Evolutionary conservation across 2,888 invertebrate genomes (phyloP).

Genomic region (Lasioglossum villosulum): DNA sequence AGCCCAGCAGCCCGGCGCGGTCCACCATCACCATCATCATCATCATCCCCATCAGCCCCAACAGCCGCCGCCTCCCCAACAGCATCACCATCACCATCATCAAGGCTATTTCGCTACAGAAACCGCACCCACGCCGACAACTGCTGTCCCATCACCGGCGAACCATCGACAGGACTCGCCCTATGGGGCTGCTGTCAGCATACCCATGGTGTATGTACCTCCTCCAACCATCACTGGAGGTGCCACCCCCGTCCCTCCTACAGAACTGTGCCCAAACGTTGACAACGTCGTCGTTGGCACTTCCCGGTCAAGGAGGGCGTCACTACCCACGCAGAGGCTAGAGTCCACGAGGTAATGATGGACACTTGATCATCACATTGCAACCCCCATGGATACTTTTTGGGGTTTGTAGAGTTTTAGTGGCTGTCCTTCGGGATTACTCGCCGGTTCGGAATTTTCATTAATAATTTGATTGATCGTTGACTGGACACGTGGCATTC

Average conservation of each 20-base stretch:
- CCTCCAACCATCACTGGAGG: slow-evolving; percentile 73
- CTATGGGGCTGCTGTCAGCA: slow-evolving; percentile 70
- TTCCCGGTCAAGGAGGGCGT: slow-evolving; percentile 90
- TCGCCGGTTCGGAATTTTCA: neutral
- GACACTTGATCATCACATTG: neutral
- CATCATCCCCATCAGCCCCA: slow-evolving; percentile 75
- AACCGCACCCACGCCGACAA: slow-evolving; percentile 73
- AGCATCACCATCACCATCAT: slow-evolving; percentile 81
- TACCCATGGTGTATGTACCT: slow-evolving; percentile 80
- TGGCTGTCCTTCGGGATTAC: neutral
- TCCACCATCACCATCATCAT: slow-evolving; percentile 83
- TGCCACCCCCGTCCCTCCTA: slow-evolving; percentile 85
- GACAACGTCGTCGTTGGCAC: slow-evolving; percentile 85
- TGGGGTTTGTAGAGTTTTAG: neutral
- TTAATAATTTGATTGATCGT: neutral
- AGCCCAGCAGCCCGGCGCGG: slow-evolving; percentile 82
- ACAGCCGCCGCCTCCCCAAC: slow-evolving; percentile 79
- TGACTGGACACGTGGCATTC: neutral
- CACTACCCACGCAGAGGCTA: slow-evolving; percentile 91
- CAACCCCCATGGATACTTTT: neutral
- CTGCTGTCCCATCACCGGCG: slow-evolving; percentile 84
- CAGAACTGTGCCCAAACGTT: slow-evolving; percentile 88
- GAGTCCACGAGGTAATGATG: slow-evolving; percentile 89
- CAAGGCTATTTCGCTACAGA: slow-evolving; percentile 78
- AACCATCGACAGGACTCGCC: slow-evolving; percentile 79